A percentile compares a stretch with the other conserved stretches of the same genome.
phyloP scores from a whole-genome alignment of 2,888 invertebrate genomes.

The Ametastegia equiseti region DNA sequence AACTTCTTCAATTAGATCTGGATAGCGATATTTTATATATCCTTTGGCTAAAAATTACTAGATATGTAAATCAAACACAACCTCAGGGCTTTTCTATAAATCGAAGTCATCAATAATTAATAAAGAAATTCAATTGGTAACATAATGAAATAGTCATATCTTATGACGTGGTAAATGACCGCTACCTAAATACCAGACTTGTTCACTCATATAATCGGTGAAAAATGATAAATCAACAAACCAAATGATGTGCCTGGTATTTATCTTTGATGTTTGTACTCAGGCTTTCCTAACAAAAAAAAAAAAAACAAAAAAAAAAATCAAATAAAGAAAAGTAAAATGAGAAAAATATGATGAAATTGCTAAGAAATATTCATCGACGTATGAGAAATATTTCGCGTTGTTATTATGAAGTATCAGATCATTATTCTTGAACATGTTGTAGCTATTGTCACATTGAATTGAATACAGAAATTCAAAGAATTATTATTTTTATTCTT shows the following conservation, averaged over 20 bases:
- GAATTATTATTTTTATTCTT: not conserved
- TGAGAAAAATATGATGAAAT: not conserved
- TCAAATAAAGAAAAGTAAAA: not conserved
- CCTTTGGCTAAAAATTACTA: constrained; percentile 19
- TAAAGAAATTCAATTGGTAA: constrained; percentile 35
- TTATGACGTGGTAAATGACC: constrained; percentile 1
- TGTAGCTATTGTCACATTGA: not conserved
- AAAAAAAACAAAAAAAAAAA: not conserved
- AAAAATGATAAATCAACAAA: not conserved
- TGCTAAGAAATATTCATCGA: not conserved
- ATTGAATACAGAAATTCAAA: not conserved
- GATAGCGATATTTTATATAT: not conserved
- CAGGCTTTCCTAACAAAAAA: not conserved
- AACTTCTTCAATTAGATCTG: constrained; percentile 1
- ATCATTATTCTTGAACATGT: not conserved
- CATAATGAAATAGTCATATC: constrained; percentile 7
- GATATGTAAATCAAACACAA: constrained; percentile 34
- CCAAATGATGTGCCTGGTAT: not conserved
- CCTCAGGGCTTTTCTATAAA: not conserved
- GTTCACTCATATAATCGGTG: not conserved
- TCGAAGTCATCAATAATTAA: constrained; percentile 7
- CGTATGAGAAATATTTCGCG: not conserved
- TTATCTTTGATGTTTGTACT: constrained; percentile 1
- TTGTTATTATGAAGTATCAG: not conserved
- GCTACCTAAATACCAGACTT: not conserved